Percentiles rank a stretch among this genome's conserved stretches.
Evolutionary conservation across 2,888 invertebrate genomes (phyloP).

Genomic region (Sarcophaga carnaria): DNA sequence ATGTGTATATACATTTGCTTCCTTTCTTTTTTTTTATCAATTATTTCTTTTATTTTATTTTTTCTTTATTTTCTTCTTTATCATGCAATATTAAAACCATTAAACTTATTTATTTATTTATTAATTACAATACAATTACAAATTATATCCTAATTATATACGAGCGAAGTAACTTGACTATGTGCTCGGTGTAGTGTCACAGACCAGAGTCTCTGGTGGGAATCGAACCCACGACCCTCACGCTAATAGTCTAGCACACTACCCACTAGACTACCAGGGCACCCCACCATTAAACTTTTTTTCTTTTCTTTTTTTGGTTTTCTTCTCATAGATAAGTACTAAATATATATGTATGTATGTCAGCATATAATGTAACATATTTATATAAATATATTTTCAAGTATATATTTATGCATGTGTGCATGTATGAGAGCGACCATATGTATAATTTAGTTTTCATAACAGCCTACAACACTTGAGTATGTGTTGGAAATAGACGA

Average conservation of each 20-base stretch:
- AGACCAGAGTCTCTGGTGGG: no score
- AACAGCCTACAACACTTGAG: conserved; percentile 10
- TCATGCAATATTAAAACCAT: conserved; percentile 25
- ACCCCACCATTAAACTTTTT: conserved; percentile 14
- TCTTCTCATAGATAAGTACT: neutral
- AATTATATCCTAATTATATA: no score
- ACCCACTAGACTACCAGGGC: no score
- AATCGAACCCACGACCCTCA: no score
- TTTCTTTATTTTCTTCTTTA: neutral
- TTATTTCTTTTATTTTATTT: conserved; percentile 4
- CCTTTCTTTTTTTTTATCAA: conserved; percentile 16
- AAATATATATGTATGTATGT: neutral
- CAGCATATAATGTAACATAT: neutral
- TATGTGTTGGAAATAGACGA: neutral
- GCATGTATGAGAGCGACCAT: neutral
- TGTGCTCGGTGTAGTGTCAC: no score
- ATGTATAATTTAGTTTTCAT: neutral
- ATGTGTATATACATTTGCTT: neutral
- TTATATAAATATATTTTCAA: no score
- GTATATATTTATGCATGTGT: no score
- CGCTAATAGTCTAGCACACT: no score
- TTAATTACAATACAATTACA: no score
- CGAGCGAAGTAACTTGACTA: no score
- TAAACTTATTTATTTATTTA: no score
- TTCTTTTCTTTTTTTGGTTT: neutral